phyloP scores from a whole-genome alignment of 2,113 vertebrate species.

The Solenodon paradoxus region DNA sequence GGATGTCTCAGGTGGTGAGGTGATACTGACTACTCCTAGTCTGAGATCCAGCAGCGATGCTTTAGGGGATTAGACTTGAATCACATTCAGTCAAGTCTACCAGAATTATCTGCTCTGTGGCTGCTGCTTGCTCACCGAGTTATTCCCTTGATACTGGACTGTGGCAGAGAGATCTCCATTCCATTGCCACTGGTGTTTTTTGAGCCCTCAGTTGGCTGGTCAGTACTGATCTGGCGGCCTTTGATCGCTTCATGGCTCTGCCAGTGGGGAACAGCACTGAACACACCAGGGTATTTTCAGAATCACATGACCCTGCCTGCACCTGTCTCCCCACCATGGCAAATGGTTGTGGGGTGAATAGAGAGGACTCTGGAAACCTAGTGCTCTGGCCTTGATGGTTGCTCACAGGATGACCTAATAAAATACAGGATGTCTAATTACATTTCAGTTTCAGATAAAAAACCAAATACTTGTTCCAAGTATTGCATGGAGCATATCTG shows the following conservation, averaged over 20 bases:
- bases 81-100: not conserved
- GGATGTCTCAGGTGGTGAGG: not conserved
- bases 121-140: not conserved
- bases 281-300: not conserved
- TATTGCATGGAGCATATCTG: not conserved
- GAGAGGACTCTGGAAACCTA: not conserved
- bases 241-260: not conserved
- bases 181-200: not conserved
- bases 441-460: conserved; percentile 11
- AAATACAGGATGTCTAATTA: not conserved
- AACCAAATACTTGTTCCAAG: not conserved
- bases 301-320: not conserved
- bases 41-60: not conserved
- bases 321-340: not conserved
- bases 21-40: not conserved
- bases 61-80: not conserved
- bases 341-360: not conserved
- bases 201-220: not conserved
- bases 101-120: not conserved
- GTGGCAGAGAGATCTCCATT: not conserved
- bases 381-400: not conserved
- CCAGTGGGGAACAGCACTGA: not conserved
- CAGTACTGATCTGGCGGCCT: not conserved
- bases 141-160: not conserved
- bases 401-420: not conserved